Evolutionary conservation across 2,797 vertebrate species (phyloP).

Genomic region (Podarcis lilfordi): DNA sequence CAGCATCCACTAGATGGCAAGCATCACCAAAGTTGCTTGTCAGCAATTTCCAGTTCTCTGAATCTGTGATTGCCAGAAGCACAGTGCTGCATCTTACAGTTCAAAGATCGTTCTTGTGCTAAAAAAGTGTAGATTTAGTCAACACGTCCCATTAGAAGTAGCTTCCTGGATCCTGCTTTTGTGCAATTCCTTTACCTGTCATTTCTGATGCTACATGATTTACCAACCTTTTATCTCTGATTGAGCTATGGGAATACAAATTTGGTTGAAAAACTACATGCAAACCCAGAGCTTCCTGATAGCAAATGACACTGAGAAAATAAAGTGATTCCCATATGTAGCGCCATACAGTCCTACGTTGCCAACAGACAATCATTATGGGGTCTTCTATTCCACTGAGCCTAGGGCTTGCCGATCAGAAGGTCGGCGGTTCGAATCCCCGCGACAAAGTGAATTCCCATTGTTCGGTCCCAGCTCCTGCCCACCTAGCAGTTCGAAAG

Average conservation of each 20-base stretch:
- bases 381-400: neutral
- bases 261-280: neutral
- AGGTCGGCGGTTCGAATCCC: too few relatives aligned
- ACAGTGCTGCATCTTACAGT: neutral
- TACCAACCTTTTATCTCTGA: neutral
- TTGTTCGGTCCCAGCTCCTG: too few relatives aligned
- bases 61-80: neutral
- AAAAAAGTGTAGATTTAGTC: neutral
- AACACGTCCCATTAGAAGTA: neutral
- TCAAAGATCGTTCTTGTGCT: neutral
- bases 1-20: slow-evolving; percentile 75
- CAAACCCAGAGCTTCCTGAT: neutral
- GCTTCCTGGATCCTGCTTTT: neutral
- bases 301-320: neutral
- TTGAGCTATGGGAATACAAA: neutral
- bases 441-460: too few relatives aligned
- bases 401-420: too few relatives aligned
- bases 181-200: neutral
- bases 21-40: slow-evolving; percentile 45
- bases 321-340: neutral
- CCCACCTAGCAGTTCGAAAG: too few relatives aligned
- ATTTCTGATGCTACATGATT: neutral
- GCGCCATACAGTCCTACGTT: neutral
- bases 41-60: neutral
- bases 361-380: neutral